Conservation (phyloP, 2,888 invertebrate species). For the Mactromeris polynyma region DNA sequence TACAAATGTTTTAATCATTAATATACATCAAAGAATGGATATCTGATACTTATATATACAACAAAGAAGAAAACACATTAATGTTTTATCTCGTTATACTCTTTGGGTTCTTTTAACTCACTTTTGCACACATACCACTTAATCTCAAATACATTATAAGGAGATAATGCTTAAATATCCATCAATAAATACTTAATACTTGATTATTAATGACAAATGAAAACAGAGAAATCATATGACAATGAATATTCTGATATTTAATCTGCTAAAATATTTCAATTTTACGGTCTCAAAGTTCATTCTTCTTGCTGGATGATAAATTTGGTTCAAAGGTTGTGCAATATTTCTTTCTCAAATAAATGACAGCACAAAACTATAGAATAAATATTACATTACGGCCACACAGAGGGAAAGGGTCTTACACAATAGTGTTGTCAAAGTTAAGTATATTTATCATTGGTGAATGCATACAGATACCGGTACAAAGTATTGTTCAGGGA, state of each 20-base stretch:
- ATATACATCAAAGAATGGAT: slow-evolving; percentile 3
- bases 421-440: neutral
- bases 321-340: neutral
- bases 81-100: neutral
- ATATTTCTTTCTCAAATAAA: slow-evolving; percentile 4
- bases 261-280: slow-evolving; percentile 34
- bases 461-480: neutral
- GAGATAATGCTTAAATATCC: slow-evolving; percentile 7
- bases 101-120: neutral
- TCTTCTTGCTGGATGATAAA: neutral
- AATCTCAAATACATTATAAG: neutral
- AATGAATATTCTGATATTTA: slow-evolving; percentile 27
- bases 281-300: neutral
- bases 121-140: neutral
- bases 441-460: neutral
- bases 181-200: slow-evolving; percentile 39
- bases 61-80: slow-evolving; percentile 1
- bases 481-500: no score
- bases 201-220: slow-evolving; percentile 34
- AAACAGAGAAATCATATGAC: slow-evolving; percentile 26
- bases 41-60: slow-evolving; percentile 9
- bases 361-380: neutral
- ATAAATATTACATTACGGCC: slow-evolving; percentile 13
- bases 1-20: slow-evolving; percentile 17
- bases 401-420: neutral